Evolutionary conservation across 2,797 vertebrate species (phyloP).

Genomic region (Gymnoscopelus braueri): DNA sequence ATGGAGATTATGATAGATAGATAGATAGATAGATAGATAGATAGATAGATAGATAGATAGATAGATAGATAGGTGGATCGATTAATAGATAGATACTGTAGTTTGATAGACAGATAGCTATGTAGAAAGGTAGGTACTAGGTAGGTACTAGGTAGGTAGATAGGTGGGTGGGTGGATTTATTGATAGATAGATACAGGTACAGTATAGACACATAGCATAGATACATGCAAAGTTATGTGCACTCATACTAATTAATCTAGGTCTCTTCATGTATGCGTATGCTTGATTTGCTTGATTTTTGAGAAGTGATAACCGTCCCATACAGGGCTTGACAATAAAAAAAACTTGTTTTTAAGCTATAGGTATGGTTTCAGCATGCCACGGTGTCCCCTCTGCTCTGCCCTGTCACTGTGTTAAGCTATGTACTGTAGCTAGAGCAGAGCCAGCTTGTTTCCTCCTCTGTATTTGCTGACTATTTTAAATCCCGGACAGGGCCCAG

Average conservation of each 20-base stretch:
- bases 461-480: constrained; percentile 76
- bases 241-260: neutral
- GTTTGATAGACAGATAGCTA: too few relatives aligned
- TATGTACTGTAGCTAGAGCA: constrained; percentile 12
- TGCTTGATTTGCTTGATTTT: too few relatives aligned
- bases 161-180: neutral
- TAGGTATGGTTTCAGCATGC: too few relatives aligned
- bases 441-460: constrained; percentile 39
- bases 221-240: neutral
- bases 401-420: neutral
- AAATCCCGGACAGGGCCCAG: constrained; percentile 53
- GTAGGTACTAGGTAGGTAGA: neutral
- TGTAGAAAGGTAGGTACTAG: neutral
- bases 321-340: too few relatives aligned
- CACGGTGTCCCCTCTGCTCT: constrained; percentile 9
- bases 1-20: too few relatives aligned
- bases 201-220: neutral
- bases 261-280: too few relatives aligned
- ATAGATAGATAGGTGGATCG: too few relatives aligned
- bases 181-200: neutral
- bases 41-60: too few relatives aligned
- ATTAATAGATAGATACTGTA: too few relatives aligned
- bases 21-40: too few relatives aligned
- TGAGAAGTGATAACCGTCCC: too few relatives aligned
- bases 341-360: too few relatives aligned